These are phyloP conservation scores for Odontomachus brunneus DNA, from an alignment of 1,140 invertebrate species.

Conservation along the genomic window DNA sequence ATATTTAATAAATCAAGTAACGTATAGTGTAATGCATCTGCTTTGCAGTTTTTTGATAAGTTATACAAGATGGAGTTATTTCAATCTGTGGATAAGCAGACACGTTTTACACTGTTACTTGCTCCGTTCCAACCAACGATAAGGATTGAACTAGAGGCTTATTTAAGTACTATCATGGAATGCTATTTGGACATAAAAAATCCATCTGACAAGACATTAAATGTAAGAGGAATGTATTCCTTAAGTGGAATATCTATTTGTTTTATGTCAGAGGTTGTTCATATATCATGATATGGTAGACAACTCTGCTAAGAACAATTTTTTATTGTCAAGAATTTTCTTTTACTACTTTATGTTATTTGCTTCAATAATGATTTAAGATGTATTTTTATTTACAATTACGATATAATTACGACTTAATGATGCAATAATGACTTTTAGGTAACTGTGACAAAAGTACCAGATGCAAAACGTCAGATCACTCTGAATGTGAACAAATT, in stretches of 20 bases:
- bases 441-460: slow-evolving; percentile 87
- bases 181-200: slow-evolving; percentile 77
- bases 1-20: not conserved
- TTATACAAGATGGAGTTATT: slow-evolving; percentile 7
- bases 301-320: slow-evolving; percentile 30
- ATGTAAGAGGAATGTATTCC: slow-evolving; percentile 66
- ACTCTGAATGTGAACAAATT: slow-evolving; percentile 85
- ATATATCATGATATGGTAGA: not conserved
- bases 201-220: slow-evolving; percentile 69
- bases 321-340: slow-evolving; percentile 26
- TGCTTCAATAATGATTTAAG: not conserved
- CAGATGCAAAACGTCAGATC: slow-evolving; percentile 87
- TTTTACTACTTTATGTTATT: slow-evolving; percentile 13
- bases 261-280: not conserved
- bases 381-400: no score
- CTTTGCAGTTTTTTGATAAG: not conserved
- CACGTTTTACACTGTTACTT: slow-evolving; percentile 70
- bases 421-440: slow-evolving; percentile 11
- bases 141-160: slow-evolving; percentile 75
- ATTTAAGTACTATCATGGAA: slow-evolving; percentile 69
- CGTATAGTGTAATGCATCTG: not conserved
- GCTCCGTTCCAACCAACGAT: slow-evolving; percentile 82
- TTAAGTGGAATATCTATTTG: slow-evolving; percentile 31
- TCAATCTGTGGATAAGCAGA: not conserved
- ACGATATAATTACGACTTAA: no score